phyloP scores from a whole-genome alignment of 2,113 vertebrate genomes.

The Odontophorus gujanensis region DNA sequence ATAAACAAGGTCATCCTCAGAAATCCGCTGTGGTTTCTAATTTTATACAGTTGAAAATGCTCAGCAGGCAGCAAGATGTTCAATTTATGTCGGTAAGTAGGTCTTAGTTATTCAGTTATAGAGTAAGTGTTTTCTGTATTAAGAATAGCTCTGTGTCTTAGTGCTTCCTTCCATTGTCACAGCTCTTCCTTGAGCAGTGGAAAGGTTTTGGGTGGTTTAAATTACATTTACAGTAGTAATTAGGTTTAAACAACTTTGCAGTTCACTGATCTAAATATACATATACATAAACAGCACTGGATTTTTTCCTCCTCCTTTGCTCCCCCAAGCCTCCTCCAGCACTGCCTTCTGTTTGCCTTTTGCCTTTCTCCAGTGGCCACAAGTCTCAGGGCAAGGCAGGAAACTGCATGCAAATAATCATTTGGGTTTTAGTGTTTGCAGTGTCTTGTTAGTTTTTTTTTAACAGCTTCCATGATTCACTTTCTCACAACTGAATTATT shows the following conservation, averaged over 20 bases:
- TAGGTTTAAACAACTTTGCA: neutral
- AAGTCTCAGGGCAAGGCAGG: neutral
- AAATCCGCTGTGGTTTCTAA: neutral
- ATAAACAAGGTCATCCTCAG: neutral
- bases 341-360: neutral
- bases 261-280: neutral
- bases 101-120: constrained; percentile 49
- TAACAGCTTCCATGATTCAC: no score
- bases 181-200: constrained; percentile 54
- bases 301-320: neutral
- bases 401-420: neutral
- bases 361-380: neutral
- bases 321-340: neutral
- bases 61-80: constrained; percentile 16
- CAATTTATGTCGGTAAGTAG: constrained; percentile 21
- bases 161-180: constrained; percentile 65
- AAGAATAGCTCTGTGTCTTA: constrained; percentile 52
- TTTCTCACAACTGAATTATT: neutral
- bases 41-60: constrained; percentile 30
- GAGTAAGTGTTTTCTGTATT: constrained; percentile 31
- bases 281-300: neutral
- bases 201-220: constrained; percentile 35
- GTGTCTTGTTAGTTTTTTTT: neutral
- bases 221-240: constrained; percentile 44
- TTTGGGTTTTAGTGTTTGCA: neutral